Evolutionary conservation across 2,888 invertebrate genomes (phyloP).

Genomic region (Prosopocoilus inquinatus): DNA sequence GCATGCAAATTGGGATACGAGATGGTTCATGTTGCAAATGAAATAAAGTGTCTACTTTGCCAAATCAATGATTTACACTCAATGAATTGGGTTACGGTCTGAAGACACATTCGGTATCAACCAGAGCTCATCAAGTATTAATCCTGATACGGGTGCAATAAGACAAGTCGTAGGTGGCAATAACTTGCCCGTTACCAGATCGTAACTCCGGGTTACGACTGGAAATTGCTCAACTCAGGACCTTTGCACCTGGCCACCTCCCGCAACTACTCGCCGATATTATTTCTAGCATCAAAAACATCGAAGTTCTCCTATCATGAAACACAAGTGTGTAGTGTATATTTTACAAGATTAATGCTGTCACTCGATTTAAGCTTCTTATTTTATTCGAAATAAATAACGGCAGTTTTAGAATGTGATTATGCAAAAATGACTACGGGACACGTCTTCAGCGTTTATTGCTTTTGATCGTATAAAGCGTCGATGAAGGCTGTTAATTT

Average conservation of each 20-base stretch:
- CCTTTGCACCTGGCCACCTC: too few relatives aligned
- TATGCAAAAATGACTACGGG: too few relatives aligned
- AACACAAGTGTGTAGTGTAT: background rate
- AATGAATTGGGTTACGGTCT: too few relatives aligned
- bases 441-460: too few relatives aligned
- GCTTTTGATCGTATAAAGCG: too few relatives aligned
- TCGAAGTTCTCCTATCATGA: background rate
- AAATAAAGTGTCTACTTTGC: too few relatives aligned
- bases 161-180: conserved; percentile 42
- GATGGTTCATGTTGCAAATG: too few relatives aligned
- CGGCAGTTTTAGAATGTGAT: too few relatives aligned
- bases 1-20: too few relatives aligned
- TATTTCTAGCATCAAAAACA: background rate
- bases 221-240: conserved; percentile 13
- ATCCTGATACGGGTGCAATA: conserved; percentile 32
- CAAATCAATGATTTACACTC: too few relatives aligned
- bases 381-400: background rate
- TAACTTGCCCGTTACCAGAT: conserved; percentile 48
- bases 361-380: background rate
- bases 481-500: too few relatives aligned
- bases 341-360: background rate
- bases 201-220: conserved; percentile 45
- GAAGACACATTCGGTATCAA: background rate
- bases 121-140: conserved; percentile 30
- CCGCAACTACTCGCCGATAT: background rate